Base-by-base conservation (phyloP, 2,797 vertebrate species). In the Syngnathus rostellatus region DNA sequence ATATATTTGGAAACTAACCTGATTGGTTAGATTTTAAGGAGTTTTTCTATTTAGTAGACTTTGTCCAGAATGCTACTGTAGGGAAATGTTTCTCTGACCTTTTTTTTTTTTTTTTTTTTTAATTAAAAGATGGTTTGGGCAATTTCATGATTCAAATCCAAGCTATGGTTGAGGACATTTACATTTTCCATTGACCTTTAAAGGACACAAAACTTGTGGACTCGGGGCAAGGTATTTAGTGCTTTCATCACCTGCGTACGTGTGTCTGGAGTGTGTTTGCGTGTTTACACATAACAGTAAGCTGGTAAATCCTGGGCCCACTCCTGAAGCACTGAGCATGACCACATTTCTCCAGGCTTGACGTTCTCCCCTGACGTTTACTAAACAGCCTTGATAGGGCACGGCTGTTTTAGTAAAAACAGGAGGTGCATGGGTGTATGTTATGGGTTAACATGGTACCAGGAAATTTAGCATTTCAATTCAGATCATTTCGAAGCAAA, bases 201-300 rank as follows among this genome's bases (percentile, higher is more conserved):
- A 67, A 64, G 55, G 75, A 40, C 59, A 68, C 37, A 72, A 81
- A 78, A 71, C 69, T 72, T 78, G 65, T 71, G 73, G 55, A 72
- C 6, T 77, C 77, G 81, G 59, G 72, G 63, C 73, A 71, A 76
- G 60, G 69, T 57, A 67, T 69, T 69, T 75, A 2, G 46, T 77
- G 50, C 72, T 82, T 79, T 86, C 77, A 72, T 83, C 79, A 81
- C 79, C 83, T 88, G 76, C 53, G 63, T 78, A 73, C 81, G 72
- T 81, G 79, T 86, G 86, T 81, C 87, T 76, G 87, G 82, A 90
- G 89, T 89, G 90, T 87, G 90, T 78, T 64, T 37, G 65, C 50
- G 5, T 92, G 88, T 92, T 92, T 92, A 92, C 87, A 84, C 86
- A 88, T 70, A 92, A 92, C 89, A 91, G 16, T 64, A n/a, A 68